These are phyloP conservation scores for Drosophila setosimentum DNA, from an alignment of 2,888 invertebrate genomes.

Conservation along the genomic window DNA sequence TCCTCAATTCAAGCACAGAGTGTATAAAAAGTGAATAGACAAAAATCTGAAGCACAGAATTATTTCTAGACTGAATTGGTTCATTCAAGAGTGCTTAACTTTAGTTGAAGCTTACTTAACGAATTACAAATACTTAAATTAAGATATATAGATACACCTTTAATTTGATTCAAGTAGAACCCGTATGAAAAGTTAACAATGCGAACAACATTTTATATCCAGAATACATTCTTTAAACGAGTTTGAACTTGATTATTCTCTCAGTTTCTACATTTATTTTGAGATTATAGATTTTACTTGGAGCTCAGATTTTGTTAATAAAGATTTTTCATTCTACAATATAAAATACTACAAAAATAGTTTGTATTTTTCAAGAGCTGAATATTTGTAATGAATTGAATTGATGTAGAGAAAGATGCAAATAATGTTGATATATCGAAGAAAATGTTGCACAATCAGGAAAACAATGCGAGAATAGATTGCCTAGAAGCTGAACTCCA, in stretches of 20 bases:
- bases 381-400: background rate
- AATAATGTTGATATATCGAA: background rate
- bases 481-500: background rate
- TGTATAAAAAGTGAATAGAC: background rate
- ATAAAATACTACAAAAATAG: background rate
- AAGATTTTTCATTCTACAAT: background rate
- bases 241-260: background rate
- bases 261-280: background rate
- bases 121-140: background rate
- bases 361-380: background rate
- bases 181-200: background rate
- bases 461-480: background rate
- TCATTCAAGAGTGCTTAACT: background rate
- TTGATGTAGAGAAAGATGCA: background rate
- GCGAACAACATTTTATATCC: fast-evolving
- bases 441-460: background rate
- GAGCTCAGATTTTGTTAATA: background rate
- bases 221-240: background rate
- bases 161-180: background rate
- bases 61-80: background rate
- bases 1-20: background rate
- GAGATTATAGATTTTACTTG: background rate
- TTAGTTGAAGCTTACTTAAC: background rate
- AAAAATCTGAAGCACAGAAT: no score
- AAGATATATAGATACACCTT: background rate